phyloP scores from a whole-genome alignment of 2,113 vertebrate genomes.

The Callipepla squamata region DNA sequence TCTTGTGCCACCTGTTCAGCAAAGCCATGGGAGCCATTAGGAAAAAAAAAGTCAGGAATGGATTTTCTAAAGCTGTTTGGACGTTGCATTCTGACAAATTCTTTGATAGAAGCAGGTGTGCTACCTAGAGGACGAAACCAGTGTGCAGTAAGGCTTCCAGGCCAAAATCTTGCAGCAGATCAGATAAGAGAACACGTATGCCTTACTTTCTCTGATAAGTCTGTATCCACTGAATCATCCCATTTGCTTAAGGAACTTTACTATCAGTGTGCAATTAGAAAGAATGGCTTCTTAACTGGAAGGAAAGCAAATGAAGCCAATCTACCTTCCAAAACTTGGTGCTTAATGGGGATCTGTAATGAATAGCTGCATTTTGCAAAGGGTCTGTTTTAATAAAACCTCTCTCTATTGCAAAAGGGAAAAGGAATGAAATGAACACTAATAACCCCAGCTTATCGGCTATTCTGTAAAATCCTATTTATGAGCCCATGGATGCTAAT shows the following conservation, averaged over 20 bases:
- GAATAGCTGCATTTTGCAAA: background rate
- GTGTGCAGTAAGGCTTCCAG: background rate
- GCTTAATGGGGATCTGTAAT: background rate
- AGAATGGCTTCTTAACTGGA: background rate
- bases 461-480: constrained; percentile 10
- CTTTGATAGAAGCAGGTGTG: background rate
- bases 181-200: background rate
- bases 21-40: background rate
- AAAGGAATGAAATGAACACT: background rate
- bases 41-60: background rate
- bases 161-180: background rate
- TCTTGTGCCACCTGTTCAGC: constrained; percentile 9
- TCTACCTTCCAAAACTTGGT: background rate
- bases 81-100: background rate
- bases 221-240: background rate
- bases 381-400: constrained; percentile 11
- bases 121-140: background rate
- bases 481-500: constrained; percentile 36
- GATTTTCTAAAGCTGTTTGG: background rate
- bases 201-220: background rate
- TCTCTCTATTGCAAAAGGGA: background rate
- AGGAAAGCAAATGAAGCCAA: constrained; percentile 13
- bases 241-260: background rate
- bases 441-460: constrained; percentile 10
- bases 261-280: background rate